phyloP scores from a whole-genome alignment of 2,797 vertebrate species.

The Phalanger gymnotis region DNA sequence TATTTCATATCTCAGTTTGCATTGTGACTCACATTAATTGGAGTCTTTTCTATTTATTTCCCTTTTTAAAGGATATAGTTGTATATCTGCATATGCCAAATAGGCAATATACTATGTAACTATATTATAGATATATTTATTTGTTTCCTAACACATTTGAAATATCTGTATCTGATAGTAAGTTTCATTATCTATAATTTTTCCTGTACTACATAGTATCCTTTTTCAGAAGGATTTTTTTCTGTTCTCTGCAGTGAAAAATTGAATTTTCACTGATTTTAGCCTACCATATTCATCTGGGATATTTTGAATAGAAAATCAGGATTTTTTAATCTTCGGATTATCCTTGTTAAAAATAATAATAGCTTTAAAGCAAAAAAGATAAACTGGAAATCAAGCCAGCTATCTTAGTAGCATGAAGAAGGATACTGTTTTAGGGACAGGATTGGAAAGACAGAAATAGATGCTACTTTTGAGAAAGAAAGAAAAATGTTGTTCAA shows the following conservation, averaged over 20 bases:
- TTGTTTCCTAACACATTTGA: slow-evolving; percentile 10
- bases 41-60: no score
- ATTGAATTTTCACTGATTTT: neutral
- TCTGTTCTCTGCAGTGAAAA: neutral
- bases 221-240: slow-evolving; percentile 23
- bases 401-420: no score
- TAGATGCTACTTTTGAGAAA: no score
- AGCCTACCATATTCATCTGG: slow-evolving; percentile 18
- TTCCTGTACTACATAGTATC: neutral
- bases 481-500: no score
- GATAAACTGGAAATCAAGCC: no score
- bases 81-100: no score
- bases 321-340: slow-evolving; percentile 53
- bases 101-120: neutral
- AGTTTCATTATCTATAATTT: slow-evolving; percentile 28
- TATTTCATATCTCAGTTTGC: no score
- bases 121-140: neutral
- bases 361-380: neutral
- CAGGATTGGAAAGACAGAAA: no score
- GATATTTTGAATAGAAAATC: slow-evolving; percentile 24
- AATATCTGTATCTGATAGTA: slow-evolving; percentile 19
- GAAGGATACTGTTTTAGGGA: no score
- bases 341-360: slow-evolving; percentile 8
- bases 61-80: no score
- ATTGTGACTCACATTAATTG: no score